These are phyloP conservation scores for Heteropelma amictum DNA, from an alignment of 2,888 invertebrate genomes.

Conservation along the genomic window DNA sequence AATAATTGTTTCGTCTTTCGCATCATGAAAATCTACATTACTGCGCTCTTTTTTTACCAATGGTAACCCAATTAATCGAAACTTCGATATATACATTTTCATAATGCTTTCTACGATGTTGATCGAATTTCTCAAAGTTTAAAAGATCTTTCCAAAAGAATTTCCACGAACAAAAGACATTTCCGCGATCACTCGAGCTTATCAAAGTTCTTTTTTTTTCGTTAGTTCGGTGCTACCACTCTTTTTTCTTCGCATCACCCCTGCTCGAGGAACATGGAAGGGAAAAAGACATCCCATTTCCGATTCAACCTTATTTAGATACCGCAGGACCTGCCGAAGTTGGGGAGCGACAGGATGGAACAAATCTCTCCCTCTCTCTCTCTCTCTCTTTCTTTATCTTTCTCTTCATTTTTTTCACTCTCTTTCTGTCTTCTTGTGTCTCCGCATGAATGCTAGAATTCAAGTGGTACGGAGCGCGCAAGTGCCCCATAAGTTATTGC, in stretches of 20 bases:
- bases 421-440: conserved; percentile 40
- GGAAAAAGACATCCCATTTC: conserved; percentile 73
- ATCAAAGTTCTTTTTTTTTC: too few relatives aligned
- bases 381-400: conserved; percentile 7
- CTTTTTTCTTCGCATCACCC: background rate
- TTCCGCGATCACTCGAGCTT: too few relatives aligned
- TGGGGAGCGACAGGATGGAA: conserved; percentile 64
- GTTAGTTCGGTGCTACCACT: background rate
- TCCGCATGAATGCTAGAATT: conserved; percentile 62
- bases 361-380: conserved; percentile 21
- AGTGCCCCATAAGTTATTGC: conserved; percentile 75
- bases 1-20: too few relatives aligned
- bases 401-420: conserved; percentile 12
- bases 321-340: conserved; percentile 10
- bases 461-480: conserved; percentile 62
- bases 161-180: too few relatives aligned
- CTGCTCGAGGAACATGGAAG: conserved; percentile 50
- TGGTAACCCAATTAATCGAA: too few relatives aligned
- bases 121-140: too few relatives aligned
- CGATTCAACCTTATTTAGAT: conserved; percentile 76
- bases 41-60: too few relatives aligned
- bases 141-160: too few relatives aligned
- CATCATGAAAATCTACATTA: too few relatives aligned
- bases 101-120: too few relatives aligned
- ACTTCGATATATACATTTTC: too few relatives aligned